Percentiles rank a stretch among this genome's conserved stretches.
Conservation (phyloP, 2,888 invertebrate genomes). For the Lottia gigantea region DNA sequence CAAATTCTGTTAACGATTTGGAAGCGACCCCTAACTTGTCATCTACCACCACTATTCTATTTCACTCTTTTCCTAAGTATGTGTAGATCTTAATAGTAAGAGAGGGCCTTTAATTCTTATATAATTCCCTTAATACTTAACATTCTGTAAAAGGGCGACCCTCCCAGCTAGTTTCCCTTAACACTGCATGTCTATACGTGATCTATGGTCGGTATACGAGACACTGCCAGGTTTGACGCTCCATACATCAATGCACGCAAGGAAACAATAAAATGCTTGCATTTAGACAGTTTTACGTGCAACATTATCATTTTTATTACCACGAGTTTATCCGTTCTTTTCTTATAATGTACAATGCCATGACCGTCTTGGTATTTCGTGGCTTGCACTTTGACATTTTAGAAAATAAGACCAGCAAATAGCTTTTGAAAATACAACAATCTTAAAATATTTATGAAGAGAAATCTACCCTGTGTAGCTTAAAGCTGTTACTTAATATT, state of each 20-base stretch:
- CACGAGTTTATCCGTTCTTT: background rate
- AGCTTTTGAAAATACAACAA: too few species aligned
- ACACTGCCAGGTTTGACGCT: background rate
- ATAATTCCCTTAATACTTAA: background rate
- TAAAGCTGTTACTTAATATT: too few species aligned
- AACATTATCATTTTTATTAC: conserved; percentile 6
- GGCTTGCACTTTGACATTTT: too few species aligned
- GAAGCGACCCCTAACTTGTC: too few species aligned
- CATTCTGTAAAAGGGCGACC: background rate
- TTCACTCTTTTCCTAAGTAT: background rate
- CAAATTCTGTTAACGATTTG: too few species aligned
- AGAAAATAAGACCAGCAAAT: too few species aligned
- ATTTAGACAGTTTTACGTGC: background rate
- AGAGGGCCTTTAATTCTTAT: too few species aligned
- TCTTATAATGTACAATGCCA: background rate
- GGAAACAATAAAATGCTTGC: background rate
- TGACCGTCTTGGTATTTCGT: background rate
- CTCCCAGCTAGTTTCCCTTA: background rate
- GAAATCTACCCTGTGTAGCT: too few species aligned
- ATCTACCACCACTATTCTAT: background rate
- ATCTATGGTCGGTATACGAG: background rate
- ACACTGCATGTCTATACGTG: background rate
- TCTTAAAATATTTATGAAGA: too few species aligned
- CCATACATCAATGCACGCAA: background rate
- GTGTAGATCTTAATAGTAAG: too few species aligned